phyloP scores from a whole-genome alignment of 2,797 vertebrate genomes.

The Pelodytes ibericus region DNA sequence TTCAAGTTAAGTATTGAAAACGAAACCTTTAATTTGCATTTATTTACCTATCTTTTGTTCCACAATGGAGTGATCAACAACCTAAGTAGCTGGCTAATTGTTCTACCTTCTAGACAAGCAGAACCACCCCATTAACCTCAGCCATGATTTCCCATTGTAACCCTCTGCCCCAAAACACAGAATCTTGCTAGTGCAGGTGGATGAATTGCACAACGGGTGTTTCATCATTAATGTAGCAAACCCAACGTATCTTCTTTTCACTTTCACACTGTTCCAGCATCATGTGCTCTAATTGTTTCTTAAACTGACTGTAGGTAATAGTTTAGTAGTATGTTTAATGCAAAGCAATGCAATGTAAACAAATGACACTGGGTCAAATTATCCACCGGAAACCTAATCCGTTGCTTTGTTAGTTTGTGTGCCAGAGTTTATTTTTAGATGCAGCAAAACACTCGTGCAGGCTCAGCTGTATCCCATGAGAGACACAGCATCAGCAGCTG shows the following conservation, averaged over 20 bases:
- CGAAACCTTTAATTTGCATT: no score
- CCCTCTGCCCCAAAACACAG: no score
- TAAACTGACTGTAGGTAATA: background rate
- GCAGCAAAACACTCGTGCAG: background rate
- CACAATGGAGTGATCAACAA: no score
- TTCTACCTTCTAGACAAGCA: no score
- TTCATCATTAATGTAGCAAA: no score
- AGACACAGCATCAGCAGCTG: constrained; percentile 11
- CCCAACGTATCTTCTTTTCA: background rate
- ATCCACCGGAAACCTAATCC: constrained; percentile 27
- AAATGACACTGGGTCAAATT: constrained; percentile 34
- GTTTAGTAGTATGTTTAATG: constrained; percentile 5
- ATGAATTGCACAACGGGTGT: no score
- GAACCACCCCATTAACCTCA: no score
- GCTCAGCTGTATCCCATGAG: background rate
- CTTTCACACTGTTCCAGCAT: background rate
- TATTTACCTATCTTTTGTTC: no score
- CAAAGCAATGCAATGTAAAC: constrained; percentile 33
- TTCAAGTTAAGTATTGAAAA: no score
- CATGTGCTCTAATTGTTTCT: background rate
- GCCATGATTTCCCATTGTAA: no score
- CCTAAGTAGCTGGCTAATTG: no score
- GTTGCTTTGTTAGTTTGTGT: constrained; percentile 8
- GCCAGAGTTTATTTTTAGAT: constrained; percentile 16
- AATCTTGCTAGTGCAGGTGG: no score